Percentiles rank a stretch among this genome's conserved stretches.
Evolutionary conservation across 2,113 vertebrate genomes (phyloP).

Genomic region (Mastomys natalensis): DNA sequence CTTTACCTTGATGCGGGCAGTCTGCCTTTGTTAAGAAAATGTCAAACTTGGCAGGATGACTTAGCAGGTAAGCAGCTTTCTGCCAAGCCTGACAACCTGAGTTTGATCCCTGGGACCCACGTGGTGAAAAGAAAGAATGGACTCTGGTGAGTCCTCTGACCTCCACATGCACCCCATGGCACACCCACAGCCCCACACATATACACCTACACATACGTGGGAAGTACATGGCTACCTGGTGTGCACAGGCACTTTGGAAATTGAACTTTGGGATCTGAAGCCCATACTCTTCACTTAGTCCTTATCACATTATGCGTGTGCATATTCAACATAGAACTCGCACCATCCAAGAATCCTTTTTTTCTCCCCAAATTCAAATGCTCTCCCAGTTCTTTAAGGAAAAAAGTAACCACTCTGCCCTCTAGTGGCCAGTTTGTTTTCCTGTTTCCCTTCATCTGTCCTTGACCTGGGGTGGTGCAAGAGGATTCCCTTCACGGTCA

Average conservation of each 20-base stretch:
- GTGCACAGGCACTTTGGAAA: neutral
- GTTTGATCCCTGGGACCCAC: neutral
- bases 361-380: neutral
- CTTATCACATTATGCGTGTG: neutral
- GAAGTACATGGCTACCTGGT: too few relatives aligned
- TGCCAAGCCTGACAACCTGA: neutral
- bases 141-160: neutral
- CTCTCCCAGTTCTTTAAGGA: neutral
- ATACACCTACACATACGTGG: neutral
- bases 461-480: neutral
- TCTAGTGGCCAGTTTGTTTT: neutral
- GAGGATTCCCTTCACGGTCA: rapidly evolving
- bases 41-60: neutral
- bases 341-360: neutral
- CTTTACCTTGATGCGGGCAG: too few relatives aligned
- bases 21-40: neutral
- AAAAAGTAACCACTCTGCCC: slow-evolving; percentile 66
- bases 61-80: neutral
- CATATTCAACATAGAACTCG: neutral
- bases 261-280: neutral
- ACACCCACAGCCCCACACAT: rapidly evolving
- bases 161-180: neutral
- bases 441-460: neutral
- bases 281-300: neutral
- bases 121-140: neutral